Evolutionary conservation across 2,113 vertebrate genomes (phyloP), one percentile per base, ranked within the genome.

Genomic region (Antigone vipio): DNA sequence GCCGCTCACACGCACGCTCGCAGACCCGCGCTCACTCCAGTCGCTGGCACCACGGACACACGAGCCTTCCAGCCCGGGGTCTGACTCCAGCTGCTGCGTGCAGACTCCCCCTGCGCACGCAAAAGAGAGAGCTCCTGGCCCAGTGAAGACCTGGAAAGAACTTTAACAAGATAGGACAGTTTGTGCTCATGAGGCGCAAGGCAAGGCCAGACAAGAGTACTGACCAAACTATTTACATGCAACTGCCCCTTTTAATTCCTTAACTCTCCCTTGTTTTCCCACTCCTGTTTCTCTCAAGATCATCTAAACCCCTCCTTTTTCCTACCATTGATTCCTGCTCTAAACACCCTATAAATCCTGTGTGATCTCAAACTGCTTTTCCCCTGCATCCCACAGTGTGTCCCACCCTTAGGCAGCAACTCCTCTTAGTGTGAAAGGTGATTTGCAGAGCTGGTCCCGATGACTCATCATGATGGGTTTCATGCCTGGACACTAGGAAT

Each of bases 61-160:
- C 2, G 2, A 5, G 4, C 16, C 7, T 6, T 67, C 26, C 0
- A 1, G 1, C 9, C 26, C 2, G 1, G 35, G 22, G 4, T 76
- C 42, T 78, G 27, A 45, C 17, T 34, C 7, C 13, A 22, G 26
- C 1, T 93, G 21, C 32, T 84, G 21, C 27, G 80, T 4, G 7
- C 8, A 84, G 44, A 32, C 5, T 3, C 3, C 20, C 20, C 6
- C 20, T 75, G 32, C 6, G 32, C 8, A 59, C 5, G 24, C 40
- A 66, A 12, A 52, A 71, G 6, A 38, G 15, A 21, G 11, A 30
- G 4, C 8, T 45, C 15, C 30, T 34, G 16, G 47, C 26, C 15
- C 26, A 20, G 8, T 5, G 17, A 56, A 66, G 12, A 35, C 7
- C 7, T 71, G 15, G 9, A 40, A 22, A 56, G 16, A 18, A 47